Evolutionary conservation across 2,888 invertebrate genomes (phyloP).

Genomic region (Drosophila barbarae): DNA sequence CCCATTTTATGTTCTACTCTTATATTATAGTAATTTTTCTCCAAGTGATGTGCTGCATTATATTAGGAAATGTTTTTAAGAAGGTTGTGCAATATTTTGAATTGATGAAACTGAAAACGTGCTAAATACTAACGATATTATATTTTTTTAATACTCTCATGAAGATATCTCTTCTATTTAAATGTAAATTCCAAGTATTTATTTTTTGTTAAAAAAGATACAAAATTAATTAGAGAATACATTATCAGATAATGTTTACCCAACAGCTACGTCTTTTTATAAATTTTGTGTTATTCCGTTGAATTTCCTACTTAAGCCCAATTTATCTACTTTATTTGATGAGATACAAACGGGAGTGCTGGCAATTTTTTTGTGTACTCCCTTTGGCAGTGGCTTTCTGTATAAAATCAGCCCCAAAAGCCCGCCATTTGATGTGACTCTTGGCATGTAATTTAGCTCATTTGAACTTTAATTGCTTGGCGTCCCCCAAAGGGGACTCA

Average conservation of each 20-base stretch:
- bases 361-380: background rate
- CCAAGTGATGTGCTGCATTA: background rate
- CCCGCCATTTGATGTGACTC: conserved; percentile 23
- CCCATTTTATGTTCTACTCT: background rate
- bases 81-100: background rate
- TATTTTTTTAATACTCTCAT: background rate
- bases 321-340: background rate
- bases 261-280: background rate
- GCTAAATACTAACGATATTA: background rate
- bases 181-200: background rate
- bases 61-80: background rate
- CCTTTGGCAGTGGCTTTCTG: background rate
- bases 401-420: conserved; percentile 20
- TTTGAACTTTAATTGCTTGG: conserved; percentile 46
- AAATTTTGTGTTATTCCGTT: background rate
- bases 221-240: background rate
- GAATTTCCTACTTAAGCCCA: background rate
- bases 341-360: background rate
- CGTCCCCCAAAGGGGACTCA: conserved; percentile 42
- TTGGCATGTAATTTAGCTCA: conserved; percentile 40
- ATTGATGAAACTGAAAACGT: background rate
- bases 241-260: background rate
- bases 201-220: background rate
- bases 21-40: background rate
- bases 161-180: background rate